These are phyloP conservation scores for Prosapia bicincta DNA, from an alignment of 2,888 invertebrate genomes.

Conservation along the genomic window DNA sequence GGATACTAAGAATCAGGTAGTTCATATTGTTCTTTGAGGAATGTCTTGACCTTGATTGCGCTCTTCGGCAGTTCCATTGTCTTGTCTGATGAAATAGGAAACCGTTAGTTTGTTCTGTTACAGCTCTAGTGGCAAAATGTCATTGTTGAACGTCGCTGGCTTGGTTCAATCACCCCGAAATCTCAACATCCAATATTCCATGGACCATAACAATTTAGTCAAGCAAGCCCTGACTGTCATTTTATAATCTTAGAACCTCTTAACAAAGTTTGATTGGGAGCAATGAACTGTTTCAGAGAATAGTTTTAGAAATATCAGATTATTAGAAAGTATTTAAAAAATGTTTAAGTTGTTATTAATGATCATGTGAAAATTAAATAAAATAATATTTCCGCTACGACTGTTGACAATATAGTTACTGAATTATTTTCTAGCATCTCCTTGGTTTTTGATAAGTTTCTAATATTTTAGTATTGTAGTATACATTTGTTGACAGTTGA, in stretches of 20 bases:
- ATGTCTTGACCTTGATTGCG: neutral
- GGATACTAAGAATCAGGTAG: no score
- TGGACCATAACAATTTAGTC: neutral
- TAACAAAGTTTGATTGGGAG: neutral
- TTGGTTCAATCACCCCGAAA: conserved; percentile 19
- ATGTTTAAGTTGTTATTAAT: no score
- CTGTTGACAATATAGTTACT: no score
- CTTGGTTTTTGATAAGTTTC: no score
- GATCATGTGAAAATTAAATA: no score
- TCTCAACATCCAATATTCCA: neutral
- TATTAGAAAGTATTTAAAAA: neutral
- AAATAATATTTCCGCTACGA: no score
- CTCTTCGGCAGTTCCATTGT: conserved; percentile 17
- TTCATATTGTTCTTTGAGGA: neutral
- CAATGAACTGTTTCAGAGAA: neutral
- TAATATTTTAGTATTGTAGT: no score
- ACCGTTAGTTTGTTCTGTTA: neutral
- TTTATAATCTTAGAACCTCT: neutral
- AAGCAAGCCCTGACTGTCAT: neutral
- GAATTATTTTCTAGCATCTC: no score
- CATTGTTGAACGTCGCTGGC: neutral
- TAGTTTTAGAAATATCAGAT: neutral
- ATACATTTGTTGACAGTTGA: no score
- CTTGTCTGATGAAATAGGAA: conserved; percentile 1
- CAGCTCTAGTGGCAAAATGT: conserved; percentile 13